Percentiles rank a stretch among this genome's conserved stretches.
phyloP scores from a whole-genome alignment of 2,888 invertebrate species.

The Cybosia mesomella region DNA sequence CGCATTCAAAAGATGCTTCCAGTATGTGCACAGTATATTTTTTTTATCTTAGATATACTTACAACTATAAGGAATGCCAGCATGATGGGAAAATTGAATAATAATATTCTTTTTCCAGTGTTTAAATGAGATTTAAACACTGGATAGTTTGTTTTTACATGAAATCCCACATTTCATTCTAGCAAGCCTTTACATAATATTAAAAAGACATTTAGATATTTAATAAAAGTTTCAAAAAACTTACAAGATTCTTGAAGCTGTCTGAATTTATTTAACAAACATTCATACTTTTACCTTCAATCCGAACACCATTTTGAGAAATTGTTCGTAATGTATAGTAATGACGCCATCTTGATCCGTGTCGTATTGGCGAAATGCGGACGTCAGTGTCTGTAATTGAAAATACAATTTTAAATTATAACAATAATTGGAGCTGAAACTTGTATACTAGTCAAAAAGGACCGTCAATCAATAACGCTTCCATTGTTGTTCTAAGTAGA shows the following conservation, averaged over 20 bases:
- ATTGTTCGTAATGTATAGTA: constrained; percentile 98
- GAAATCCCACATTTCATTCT: not conserved
- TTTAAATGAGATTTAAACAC: not conserved
- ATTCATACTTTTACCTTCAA: constrained; percentile 87
- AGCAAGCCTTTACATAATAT: constrained; percentile 17
- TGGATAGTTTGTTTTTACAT: not conserved
- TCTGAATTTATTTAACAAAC: constrained; percentile 13
- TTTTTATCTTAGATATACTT: not conserved
- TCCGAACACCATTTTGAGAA: constrained; percentile 96
- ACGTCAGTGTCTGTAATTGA: constrained; percentile 93
- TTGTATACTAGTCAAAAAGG: no score
- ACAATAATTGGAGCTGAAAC: not conserved
- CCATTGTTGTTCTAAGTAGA: no score
- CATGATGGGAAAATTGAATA: no score
- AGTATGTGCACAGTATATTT: not conserved
- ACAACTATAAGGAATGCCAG: not conserved
- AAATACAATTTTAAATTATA: not conserved
- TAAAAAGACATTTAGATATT: constrained; percentile 20
- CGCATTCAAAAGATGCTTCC: not conserved
- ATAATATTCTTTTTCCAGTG: not conserved
- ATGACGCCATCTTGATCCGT: constrained; percentile 98
- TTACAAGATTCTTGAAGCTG: constrained; percentile 11
- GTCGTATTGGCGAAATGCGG: constrained; percentile 95
- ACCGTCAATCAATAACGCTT: no score
- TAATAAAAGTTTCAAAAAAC: not conserved